Conservation (phyloP, 2,888 invertebrate species). For the Drosophila eohydei region DNA sequence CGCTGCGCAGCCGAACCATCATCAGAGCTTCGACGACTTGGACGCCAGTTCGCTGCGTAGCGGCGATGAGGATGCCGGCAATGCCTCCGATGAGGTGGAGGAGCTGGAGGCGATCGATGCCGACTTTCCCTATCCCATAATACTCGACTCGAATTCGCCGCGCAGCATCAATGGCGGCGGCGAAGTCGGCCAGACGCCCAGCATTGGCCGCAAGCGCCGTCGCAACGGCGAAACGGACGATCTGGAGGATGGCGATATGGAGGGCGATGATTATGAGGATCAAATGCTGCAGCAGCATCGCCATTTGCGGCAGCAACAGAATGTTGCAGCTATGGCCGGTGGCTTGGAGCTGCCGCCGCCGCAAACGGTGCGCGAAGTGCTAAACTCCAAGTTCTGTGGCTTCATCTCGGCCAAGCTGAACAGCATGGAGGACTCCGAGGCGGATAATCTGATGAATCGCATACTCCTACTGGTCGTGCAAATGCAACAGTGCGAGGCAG, state of each 20-base stretch:
- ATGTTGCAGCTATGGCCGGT: conserved; percentile 46
- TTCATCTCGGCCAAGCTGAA: conserved; percentile 84
- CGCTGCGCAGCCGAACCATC: conserved; percentile 35
- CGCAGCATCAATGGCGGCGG: conserved; percentile 45
- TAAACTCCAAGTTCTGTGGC: conserved; percentile 83
- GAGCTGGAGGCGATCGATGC: conserved; percentile 84
- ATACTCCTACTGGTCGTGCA: conserved; percentile 82
- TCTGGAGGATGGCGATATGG: conserved; percentile 56
- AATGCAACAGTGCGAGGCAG: conserved; percentile 75
- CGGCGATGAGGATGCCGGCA: conserved; percentile 65
- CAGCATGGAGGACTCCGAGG: conserved; percentile 83
- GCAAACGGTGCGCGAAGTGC: conserved; percentile 83
- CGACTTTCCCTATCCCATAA: conserved; percentile 83
- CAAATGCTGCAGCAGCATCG: conserved; percentile 83
- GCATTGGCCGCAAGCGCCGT: conserved; percentile 64
- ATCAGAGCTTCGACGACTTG: conserved; percentile 77
- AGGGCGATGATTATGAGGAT: conserved; percentile 79
- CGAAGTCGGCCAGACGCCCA: conserved; percentile 31
- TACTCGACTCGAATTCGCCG: conserved; percentile 80
- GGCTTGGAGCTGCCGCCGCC: conserved; percentile 77
- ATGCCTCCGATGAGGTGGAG: conserved; percentile 82
- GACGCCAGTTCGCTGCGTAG: conserved; percentile 79
- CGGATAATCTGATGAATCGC: conserved; percentile 84
- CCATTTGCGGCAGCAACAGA: conserved; percentile 82
- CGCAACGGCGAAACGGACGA: conserved; percentile 61